These are phyloP conservation scores for Catharus fuscescens DNA, from an alignment of 2,113 vertebrate species.

Conservation along the genomic window DNA sequence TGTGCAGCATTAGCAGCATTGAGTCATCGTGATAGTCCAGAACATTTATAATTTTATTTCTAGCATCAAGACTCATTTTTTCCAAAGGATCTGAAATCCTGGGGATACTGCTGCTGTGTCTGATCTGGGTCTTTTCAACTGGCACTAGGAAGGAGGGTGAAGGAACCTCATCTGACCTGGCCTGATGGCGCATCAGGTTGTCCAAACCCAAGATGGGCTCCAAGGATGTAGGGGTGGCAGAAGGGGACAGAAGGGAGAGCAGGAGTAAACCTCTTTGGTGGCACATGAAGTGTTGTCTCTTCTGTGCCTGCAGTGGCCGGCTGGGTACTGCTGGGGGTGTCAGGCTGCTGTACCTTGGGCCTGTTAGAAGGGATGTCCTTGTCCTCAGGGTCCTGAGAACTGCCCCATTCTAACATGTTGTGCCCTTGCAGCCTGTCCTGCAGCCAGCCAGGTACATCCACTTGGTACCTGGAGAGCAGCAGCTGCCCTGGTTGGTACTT, in stretches of 20 bases:
- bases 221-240: background rate
- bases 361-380: background rate
- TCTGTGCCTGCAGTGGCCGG: background rate
- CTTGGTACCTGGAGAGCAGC: background rate
- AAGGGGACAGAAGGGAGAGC: background rate
- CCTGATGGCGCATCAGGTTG: background rate
- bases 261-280: background rate
- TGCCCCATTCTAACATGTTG: background rate
- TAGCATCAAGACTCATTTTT: background rate
- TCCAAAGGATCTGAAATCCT: background rate
- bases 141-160: background rate
- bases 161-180: background rate
- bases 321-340: background rate
- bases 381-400: background rate
- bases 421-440: background rate
- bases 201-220: background rate
- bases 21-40: background rate
- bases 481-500: background rate
- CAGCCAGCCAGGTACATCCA: background rate
- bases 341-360: background rate
- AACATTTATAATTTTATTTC: background rate
- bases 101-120: background rate
- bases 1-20: background rate
- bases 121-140: background rate
- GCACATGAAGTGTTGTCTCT: fast-evolving